Percentiles rank a stretch among this genome's conserved stretches.
These are phyloP conservation scores for Stenodema calcarata DNA, from an alignment of 2,888 invertebrate genomes.

Conservation along the genomic window DNA sequence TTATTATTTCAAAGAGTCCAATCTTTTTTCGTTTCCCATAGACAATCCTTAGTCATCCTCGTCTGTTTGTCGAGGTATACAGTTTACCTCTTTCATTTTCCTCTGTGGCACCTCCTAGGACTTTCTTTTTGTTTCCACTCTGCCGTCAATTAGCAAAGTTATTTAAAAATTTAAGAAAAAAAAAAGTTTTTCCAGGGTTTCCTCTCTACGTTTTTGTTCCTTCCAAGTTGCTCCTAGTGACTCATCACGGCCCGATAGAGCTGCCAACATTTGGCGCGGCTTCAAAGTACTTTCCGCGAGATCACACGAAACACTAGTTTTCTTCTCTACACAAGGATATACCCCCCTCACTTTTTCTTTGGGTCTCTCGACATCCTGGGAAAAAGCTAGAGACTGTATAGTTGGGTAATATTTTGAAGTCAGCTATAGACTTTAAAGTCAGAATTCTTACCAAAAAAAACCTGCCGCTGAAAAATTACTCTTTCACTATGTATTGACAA, in stretches of 20 bases:
- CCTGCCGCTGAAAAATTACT: too few species aligned
- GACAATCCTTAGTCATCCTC: background rate
- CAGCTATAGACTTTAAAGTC: too few species aligned
- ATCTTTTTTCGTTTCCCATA: background rate
- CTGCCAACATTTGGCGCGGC: background rate
- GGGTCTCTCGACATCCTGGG: background rate
- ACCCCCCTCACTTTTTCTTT: background rate
- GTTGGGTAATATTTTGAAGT: too few species aligned
- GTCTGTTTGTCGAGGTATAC: background rate
- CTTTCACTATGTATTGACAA: too few species aligned
- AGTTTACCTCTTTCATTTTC: background rate
- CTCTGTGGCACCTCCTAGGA: background rate
- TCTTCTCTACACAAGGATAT: background rate
- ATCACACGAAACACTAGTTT: background rate
- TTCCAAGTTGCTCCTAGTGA: background rate
- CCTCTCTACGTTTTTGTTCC: background rate
- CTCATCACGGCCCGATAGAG: background rate
- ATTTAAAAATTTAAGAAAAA: too few species aligned
- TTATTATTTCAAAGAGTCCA: background rate
- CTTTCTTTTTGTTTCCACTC: background rate
- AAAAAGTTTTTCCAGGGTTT: background rate
- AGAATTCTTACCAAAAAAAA: too few species aligned
- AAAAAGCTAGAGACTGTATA: background rate
- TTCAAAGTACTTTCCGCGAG: background rate
- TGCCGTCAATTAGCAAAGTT: slow-evolving; percentile 12